These are phyloP conservation scores for Neopipo cinnamomea DNA, from an alignment of 2,113 vertebrate species.

Conservation along the genomic window DNA sequence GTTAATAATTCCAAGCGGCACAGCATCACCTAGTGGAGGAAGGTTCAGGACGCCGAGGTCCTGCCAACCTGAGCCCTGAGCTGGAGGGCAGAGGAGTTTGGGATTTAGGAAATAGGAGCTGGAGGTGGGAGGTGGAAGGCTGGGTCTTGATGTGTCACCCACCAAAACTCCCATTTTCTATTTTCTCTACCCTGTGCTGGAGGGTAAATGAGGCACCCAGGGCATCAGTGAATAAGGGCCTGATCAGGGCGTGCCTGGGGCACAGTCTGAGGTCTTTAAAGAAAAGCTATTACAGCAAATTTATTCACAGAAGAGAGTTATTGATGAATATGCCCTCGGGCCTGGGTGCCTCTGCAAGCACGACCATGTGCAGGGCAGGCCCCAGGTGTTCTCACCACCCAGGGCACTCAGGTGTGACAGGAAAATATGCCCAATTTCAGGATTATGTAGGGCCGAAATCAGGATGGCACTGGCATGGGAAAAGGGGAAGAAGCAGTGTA, in stretches of 20 bases:
- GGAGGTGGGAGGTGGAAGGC: neutral
- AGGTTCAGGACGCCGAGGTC: neutral
- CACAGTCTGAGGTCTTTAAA: neutral
- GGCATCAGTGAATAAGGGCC: neutral
- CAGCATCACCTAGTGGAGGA: slow-evolving; percentile 39
- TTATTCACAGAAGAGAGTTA: neutral
- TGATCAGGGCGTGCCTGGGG: neutral
- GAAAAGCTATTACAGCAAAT: neutral
- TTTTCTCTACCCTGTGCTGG: neutral
- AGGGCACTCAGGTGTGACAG: neutral
- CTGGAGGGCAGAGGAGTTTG: neutral
- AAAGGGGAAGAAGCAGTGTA: neutral
- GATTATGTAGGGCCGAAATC: neutral
- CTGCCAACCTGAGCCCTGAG: neutral
- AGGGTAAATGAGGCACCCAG: neutral
- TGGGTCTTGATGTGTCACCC: neutral
- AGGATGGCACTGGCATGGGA: neutral
- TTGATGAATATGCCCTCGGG: neutral
- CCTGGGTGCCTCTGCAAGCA: neutral
- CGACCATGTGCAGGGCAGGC: neutral
- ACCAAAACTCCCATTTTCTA: neutral
- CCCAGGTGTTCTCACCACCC: neutral
- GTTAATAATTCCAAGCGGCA: neutral
- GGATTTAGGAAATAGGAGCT: neutral
- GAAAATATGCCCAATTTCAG: neutral